Evolutionary conservation across 2,113 vertebrate species (phyloP), one percentile per base, ranked within the genome.

Genomic region (Ictalurus furcatus): DNA sequence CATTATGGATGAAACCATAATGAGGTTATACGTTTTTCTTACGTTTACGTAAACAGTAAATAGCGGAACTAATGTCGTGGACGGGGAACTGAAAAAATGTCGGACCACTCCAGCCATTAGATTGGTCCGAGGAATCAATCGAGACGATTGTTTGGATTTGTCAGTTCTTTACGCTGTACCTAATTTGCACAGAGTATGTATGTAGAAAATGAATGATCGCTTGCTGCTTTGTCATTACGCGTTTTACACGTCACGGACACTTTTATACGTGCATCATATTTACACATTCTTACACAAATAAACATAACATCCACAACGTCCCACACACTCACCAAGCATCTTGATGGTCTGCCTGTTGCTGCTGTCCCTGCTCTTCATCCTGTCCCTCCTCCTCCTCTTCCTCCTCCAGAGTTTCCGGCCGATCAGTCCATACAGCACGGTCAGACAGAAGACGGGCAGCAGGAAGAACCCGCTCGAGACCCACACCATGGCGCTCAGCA

Each of bases 401-500:
- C 88, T 78, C 87, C 93, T 96, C 98, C 98, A 99, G 92, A 99
- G 95, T 90, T 97, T 97, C 84, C 98, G 97, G 65, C 98, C 97
- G 1, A 99, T 99, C 90, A 99, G 97, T 89, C 97, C 97, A 95
- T 99, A 99, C 44, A 99, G 96, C 34, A 99, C 97, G 0, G 97
- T 98, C 91, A 99, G 96, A 90, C 98, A 99, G 88, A 99, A 98
- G 44, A 99, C 98, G 0, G 98, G 98, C 93, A 99, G 94, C 93
- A 99, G 98, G 87, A 99, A 99, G 95, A 98, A 99, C 82, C 97
- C 89, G 82, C 97, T 98, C 92, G 97, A 99, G 74, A 97, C 95
- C 98, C 98, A 99, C 90, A 98, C 97, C 98, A 99, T 99, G 93
- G 96, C 97, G 2, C 96, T 97, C 92, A 99, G 97, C 85, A 99